phyloP scores from a whole-genome alignment of 2,797 vertebrate species.

The Gymnothorax reevesii region DNA sequence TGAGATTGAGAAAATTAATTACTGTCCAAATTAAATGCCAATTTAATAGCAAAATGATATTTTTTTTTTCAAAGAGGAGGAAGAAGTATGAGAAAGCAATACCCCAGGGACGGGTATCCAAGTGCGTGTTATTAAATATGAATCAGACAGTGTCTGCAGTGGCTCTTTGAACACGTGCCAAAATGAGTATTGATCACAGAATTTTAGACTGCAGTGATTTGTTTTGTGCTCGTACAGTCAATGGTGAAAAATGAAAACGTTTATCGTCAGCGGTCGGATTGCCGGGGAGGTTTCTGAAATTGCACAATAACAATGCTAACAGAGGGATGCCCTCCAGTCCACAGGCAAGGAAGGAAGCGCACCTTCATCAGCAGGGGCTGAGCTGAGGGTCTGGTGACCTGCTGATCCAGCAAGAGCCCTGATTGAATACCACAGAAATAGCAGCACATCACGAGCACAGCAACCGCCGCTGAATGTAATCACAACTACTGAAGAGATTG shows the following conservation, averaged over 20 bases:
- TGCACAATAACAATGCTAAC: neutral
- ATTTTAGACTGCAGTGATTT: slow-evolving; percentile 9
- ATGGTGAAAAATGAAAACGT: slow-evolving; percentile 13
- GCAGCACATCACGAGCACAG: neutral
- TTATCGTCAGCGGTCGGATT: neutral
- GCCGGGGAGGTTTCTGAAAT: neutral
- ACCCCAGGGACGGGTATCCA: neutral
- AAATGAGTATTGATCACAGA: slow-evolving; percentile 12
- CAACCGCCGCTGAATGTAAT: neutral
- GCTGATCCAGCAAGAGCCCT: neutral
- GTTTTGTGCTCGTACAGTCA: slow-evolving; percentile 12
- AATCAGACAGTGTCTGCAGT: slow-evolving; percentile 3
- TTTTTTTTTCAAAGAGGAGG: neutral
- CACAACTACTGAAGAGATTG: neutral
- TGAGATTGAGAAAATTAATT: neutral
- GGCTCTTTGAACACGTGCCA: slow-evolving; percentile 11
- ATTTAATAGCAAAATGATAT: neutral
- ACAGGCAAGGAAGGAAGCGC: neutral
- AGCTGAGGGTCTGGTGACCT: neutral
- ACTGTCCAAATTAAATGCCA: neutral
- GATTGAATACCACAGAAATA: neutral
- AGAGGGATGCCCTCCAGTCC: neutral
- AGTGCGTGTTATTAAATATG: neutral
- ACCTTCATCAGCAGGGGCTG: neutral
- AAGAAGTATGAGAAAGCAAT: neutral